Percentiles rank a stretch among this genome's conserved stretches.
These are phyloP conservation scores for Chamaea fasciata DNA, from an alignment of 2,113 vertebrate genomes.

Conservation along the genomic window DNA sequence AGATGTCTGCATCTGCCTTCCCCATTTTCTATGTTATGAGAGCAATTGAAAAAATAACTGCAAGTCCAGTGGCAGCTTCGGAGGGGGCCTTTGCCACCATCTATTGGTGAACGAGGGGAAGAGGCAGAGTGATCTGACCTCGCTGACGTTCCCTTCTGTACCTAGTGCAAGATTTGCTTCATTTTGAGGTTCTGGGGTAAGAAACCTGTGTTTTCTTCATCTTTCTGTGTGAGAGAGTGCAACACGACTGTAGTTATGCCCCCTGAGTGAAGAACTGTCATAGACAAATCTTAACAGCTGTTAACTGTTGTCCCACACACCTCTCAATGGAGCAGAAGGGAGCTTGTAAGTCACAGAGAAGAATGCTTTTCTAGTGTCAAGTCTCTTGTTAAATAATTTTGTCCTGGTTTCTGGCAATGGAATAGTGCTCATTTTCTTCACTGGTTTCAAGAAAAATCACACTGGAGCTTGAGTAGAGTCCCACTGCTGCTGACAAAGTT, in stretches of 20 bases:
- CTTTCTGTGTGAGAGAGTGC: neutral
- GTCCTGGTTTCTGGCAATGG: neutral
- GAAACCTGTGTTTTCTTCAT: neutral
- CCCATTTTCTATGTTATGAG: neutral
- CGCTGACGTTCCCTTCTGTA: neutral
- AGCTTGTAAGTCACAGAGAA: neutral
- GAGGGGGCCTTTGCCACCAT: conserved; percentile 55
- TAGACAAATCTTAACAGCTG: neutral
- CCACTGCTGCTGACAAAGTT: neutral
- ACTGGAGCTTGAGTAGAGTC: neutral
- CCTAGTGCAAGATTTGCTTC: neutral
- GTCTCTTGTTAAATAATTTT: neutral
- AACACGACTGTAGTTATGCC: neutral
- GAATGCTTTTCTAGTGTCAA: neutral
- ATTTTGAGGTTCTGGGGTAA: neutral
- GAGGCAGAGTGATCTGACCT: conserved; percentile 9
- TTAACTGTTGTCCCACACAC: neutral
- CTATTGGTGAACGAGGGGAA: conserved; percentile 43
- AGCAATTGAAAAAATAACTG: neutral
- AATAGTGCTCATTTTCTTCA: neutral
- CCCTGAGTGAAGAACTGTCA: neutral
- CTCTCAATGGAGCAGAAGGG: neutral
- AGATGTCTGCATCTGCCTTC: neutral
- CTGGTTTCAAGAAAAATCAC: neutral
- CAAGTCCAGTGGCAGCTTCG: neutral